Evolutionary conservation across 2,888 invertebrate genomes (phyloP).

Genomic region (Melipona bicolor): DNA sequence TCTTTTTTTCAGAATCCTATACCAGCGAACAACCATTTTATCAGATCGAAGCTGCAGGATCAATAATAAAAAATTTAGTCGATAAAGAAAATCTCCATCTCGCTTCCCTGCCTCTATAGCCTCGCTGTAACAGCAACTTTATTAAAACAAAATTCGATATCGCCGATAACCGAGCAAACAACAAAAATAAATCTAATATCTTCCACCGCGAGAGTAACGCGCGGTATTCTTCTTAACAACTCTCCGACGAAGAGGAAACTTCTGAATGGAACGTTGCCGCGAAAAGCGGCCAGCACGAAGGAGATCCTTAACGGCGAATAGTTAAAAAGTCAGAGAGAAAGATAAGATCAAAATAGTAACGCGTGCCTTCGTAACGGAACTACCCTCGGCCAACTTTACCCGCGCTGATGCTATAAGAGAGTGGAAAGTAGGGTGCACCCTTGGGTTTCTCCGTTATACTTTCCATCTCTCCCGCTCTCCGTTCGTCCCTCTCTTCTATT

Average conservation of each 20-base stretch:
- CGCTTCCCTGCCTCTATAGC: too few species aligned
- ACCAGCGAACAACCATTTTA: too few species aligned
- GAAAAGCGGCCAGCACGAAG: conserved; percentile 7
- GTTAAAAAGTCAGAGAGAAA: conserved; percentile 37
- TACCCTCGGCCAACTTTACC: conserved; percentile 61
- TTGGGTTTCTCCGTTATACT: conserved; percentile 41
- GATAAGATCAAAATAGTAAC: conserved; percentile 52
- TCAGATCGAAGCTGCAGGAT: too few species aligned
- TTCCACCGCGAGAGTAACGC: conserved; percentile 1
- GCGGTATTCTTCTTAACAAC: not conserved
- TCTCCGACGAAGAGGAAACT: not conserved
- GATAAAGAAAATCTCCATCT: too few species aligned
- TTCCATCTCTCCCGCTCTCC: conserved; percentile 4
- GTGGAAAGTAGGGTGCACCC: conserved; percentile 63
- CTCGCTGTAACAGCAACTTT: not conserved
- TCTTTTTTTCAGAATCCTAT: too few species aligned
- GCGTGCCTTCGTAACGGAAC: conserved; percentile 42
- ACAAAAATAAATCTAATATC: not conserved
- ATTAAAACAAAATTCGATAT: not conserved
- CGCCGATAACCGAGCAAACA: not conserved
- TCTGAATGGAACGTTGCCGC: conserved; percentile 1
- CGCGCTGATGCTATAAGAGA: conserved; percentile 64
- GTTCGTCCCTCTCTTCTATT: conserved; percentile 2
- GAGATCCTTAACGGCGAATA: conserved; percentile 18
- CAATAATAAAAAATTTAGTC: too few species aligned